phyloP scores from a whole-genome alignment of 2,113 vertebrate species.

The Gadus macrocephalus region DNA sequence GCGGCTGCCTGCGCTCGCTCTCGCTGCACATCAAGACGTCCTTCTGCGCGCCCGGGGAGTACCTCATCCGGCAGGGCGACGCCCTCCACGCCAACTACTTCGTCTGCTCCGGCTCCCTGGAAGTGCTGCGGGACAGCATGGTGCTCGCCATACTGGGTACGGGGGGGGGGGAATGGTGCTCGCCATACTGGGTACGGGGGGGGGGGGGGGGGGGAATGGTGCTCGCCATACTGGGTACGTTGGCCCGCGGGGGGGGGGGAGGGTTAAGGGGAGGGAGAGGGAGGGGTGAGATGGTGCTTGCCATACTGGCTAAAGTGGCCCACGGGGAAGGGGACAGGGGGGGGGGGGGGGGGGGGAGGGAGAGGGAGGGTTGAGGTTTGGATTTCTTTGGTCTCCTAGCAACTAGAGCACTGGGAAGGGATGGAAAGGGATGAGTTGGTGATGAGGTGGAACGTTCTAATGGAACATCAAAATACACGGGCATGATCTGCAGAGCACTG shows the following conservation, averaged over 20 bases:
- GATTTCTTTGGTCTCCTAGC: background rate
- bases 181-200: conserved; percentile 85
- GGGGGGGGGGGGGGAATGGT: background rate
- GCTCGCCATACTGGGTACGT: background rate
- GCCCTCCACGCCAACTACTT: conserved; percentile 93
- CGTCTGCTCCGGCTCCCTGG: conserved; percentile 92
- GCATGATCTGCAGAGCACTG: too few species aligned
- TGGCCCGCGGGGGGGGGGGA: too few species aligned
- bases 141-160: conserved; percentile 92
- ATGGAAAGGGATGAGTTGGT: too few species aligned
- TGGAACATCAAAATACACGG: too few species aligned
- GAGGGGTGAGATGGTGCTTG: background rate
- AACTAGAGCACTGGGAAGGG: too few species aligned
- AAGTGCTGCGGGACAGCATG: conserved; percentile 89
- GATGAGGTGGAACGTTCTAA: too few species aligned
- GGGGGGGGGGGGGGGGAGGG: too few species aligned
- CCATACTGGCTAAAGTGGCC: background rate
- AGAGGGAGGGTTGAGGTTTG: background rate
- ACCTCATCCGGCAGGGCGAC: conserved; percentile 88
- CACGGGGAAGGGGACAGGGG: background rate
- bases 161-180: conserved; percentile 75
- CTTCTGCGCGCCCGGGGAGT: conserved; percentile 93
- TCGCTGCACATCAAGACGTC: conserved; percentile 95
- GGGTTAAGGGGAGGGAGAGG: background rate
- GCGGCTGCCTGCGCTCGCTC: conserved; percentile 90